phyloP scores from a whole-genome alignment of 1,140 invertebrate genomes.

The Saccostrea glomerata region DNA sequence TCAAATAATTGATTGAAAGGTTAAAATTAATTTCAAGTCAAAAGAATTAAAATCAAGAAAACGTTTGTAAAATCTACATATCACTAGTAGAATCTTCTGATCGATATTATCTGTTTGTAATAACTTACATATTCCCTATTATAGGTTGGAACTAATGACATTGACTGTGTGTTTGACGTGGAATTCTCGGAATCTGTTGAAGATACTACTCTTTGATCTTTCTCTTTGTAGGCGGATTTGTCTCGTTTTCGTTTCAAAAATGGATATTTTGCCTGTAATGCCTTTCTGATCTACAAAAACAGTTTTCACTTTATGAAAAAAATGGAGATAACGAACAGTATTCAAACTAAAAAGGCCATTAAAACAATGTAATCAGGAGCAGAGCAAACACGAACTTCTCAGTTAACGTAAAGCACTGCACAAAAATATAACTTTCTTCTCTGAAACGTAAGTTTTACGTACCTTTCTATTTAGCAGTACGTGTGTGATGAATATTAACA shows the following conservation, averaged over 20 bases:
- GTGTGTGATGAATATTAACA: background rate
- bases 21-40: too few relatives aligned
- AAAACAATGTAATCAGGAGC: too few relatives aligned
- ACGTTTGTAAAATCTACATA: too few relatives aligned
- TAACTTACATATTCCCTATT: background rate
- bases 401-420: background rate
- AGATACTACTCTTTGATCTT: background rate
- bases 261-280: background rate
- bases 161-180: background rate
- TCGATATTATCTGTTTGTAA: background rate
- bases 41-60: too few relatives aligned
- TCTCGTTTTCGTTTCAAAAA: conserved; percentile 3
- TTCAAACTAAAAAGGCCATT: too few relatives aligned
- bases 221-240: background rate
- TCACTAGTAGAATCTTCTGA: background rate
- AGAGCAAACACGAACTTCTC: background rate
- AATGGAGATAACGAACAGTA: too few relatives aligned
- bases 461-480: too few relatives aligned
- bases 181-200: background rate
- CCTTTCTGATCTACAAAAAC: background rate
- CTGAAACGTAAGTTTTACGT: background rate
- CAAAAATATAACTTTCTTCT: background rate
- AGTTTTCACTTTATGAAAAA: too few relatives aligned
- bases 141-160: background rate
- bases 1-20: too few relatives aligned